Evolutionary conservation across 1,140 invertebrate genomes (phyloP).

Genomic region (Diploscapter pachys): DNA sequence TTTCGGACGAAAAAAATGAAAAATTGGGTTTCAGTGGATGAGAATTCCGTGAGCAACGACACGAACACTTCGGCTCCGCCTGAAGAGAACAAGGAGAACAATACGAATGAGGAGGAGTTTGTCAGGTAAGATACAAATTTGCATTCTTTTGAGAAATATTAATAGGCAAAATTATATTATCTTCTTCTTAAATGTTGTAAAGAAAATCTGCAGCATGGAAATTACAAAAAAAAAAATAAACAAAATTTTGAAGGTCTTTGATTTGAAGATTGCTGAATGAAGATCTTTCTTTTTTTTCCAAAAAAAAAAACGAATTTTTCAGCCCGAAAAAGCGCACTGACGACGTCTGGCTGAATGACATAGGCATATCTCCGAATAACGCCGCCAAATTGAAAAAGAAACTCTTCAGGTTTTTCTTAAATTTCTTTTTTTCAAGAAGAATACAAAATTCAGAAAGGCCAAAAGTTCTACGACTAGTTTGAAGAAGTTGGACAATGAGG

Average conservation of each 20-base stretch:
- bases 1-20: neutral
- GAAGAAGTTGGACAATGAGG: too few relatives aligned
- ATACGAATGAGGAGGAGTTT: too few relatives aligned
- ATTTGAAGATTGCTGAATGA: neutral
- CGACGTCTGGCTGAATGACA: conserved; percentile 6
- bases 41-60: conserved; percentile 1
- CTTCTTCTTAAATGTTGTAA: too few relatives aligned
- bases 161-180: too few relatives aligned
- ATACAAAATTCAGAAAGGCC: too few relatives aligned
- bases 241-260: neutral
- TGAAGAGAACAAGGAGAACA: conserved; percentile 3
- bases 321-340: conserved; percentile 4
- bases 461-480: too few relatives aligned
- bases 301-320: neutral
- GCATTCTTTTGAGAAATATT: too few relatives aligned
- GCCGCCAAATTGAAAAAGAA: neutral
- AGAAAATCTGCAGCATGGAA: too few relatives aligned
- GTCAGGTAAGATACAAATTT: too few relatives aligned
- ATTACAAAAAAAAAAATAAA: too few relatives aligned
- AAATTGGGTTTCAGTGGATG: neutral
- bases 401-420: too few relatives aligned
- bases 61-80: neutral
- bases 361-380: conserved; percentile 10
- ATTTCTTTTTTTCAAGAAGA: too few relatives aligned
- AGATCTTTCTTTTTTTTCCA: neutral